Evolutionary conservation across 2,113 vertebrate species (phyloP), one percentile per base, ranked within the genome.

Genomic region (Zingel zingel): DNA sequence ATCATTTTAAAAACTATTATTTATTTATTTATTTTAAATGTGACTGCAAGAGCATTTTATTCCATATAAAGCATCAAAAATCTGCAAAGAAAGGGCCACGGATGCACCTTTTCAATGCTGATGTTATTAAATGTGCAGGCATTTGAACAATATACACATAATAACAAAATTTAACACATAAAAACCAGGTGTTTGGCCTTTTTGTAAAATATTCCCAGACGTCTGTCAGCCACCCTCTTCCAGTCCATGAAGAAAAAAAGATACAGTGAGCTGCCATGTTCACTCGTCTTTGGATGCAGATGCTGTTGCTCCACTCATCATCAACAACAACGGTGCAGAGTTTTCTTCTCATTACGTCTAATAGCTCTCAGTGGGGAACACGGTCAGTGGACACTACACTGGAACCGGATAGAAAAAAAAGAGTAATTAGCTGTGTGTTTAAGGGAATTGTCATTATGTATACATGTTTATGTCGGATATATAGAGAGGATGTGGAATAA

Each of bases 301-400:
- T 71, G 56, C 56, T 76, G 7, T 62, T 79, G 19, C 50, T 77
- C 58, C 21, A 6, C 50, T 81, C 14, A 27, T 82, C 33, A 66
- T 1, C 30, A 77, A 59, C 67, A 79, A 67, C 67, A 77, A 67
- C 16, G 0, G 50, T 61, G 36, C 19, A 53, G 45, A 47, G 33
- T 79, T 84, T 74, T 43, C 48, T 56, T 74, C 84, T 85, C 82
- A 89, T 85, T 83, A 81, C 67, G 63, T 56, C 69, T 71, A 80
- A 81, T 82, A 69, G 79, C 71, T 77, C 64, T 84, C 81, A 77
- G 58, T 76, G 67, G 80, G 74, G 78, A 88, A 67, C 58, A 66
- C 74, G 79, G 76, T 68, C 81, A 77, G 83, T 85, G 83, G 82
- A 89, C 83, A 63, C 70, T 27, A 8, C 47, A 62, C 73, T 73